Conservation (phyloP, 2,888 invertebrate genomes). For the Diarsia rubi region DNA sequence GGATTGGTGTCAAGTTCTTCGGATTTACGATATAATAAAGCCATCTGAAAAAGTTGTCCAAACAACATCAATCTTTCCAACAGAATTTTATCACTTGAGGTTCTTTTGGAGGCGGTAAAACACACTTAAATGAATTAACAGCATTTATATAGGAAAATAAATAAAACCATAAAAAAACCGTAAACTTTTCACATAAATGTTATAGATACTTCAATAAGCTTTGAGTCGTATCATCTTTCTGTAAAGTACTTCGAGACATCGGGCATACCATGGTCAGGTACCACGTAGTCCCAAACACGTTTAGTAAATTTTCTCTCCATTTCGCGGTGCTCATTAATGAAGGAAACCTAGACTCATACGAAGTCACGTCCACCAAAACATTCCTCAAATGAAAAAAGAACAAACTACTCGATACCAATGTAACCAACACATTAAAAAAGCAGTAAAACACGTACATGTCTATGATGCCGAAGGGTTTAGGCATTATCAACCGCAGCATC, state of each 20-base stretch:
- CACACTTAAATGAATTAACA: not conserved
- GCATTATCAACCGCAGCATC: constrained; percentile 67
- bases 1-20: constrained; percentile 4
- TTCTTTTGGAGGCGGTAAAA: constrained; percentile 12
- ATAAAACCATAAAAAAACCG: not conserved
- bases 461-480: constrained; percentile 67
- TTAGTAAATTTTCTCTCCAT: constrained; percentile 92
- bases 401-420: constrained; percentile 72
- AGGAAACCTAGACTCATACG: constrained; percentile 83
- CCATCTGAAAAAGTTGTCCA: not conserved
- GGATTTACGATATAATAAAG: constrained; percentile 4
- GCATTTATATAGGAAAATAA: not conserved
- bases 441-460: constrained; percentile 76
- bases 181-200: not conserved
- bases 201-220: constrained; percentile 13
- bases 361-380: constrained; percentile 88
- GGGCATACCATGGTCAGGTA: constrained; percentile 78
- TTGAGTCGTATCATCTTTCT: constrained; percentile 43
- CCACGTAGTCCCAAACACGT: constrained; percentile 92
- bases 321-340: constrained; percentile 91
- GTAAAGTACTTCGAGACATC: constrained; percentile 75
- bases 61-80: not conserved
- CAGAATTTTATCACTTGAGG: not conserved
- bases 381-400: constrained; percentile 83
- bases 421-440: constrained; percentile 71